Conservation (phyloP, 2,797 vertebrate genomes). For the Phalloptychus januarius region DNA sequence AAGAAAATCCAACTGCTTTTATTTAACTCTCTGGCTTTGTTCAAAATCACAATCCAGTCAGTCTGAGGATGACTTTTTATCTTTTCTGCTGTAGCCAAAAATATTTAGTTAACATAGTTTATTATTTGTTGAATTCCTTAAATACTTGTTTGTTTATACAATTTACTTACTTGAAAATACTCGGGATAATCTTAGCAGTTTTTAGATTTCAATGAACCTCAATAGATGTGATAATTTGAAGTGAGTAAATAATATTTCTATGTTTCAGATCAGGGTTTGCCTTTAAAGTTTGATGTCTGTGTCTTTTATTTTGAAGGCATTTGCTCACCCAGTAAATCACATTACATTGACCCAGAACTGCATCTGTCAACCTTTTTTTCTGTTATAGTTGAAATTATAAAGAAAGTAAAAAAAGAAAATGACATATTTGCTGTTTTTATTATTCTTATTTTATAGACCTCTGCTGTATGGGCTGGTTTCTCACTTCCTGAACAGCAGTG, state of each 20-base stretch:
- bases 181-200: not conserved
- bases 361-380: not conserved
- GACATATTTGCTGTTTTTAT: not conserved
- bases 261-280: not conserved
- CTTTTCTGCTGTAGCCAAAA: not conserved
- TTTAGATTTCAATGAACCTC: not conserved
- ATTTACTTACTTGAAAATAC: not conserved
- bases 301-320: not conserved
- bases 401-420: not conserved
- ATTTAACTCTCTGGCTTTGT: not conserved
- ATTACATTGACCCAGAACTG: not conserved
- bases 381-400: not conserved
- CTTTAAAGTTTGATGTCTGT: not conserved
- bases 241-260: not conserved
- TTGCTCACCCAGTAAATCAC: not conserved
- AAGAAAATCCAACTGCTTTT: not conserved
- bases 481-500: slow-evolving; percentile 84
- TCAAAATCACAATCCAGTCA: not conserved
- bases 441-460: slow-evolving; percentile 80
- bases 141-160: not conserved
- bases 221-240: not conserved
- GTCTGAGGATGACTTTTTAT: not conserved
- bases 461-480: slow-evolving; percentile 91
- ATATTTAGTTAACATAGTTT: too few relatives aligned
- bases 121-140: not conserved